Evolutionary conservation across 1,140 invertebrate genomes (phyloP).

Genomic region (Trypoxylus dichotomus): DNA sequence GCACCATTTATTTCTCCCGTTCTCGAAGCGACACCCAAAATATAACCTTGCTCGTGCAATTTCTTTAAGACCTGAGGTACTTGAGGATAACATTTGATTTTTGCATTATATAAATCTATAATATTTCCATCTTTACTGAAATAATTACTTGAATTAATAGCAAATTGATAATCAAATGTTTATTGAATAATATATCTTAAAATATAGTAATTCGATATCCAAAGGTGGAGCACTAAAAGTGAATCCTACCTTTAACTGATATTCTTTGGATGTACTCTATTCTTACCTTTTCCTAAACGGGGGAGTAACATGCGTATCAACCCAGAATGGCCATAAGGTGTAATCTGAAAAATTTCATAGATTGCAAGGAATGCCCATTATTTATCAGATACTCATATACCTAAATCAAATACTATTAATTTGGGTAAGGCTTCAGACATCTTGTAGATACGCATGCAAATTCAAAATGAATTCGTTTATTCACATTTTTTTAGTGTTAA

Average conservation of each 20-base stretch:
- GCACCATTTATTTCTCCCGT: constrained; percentile 69
- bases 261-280: background rate
- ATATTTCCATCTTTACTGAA: constrained; percentile 57
- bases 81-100: constrained; percentile 62
- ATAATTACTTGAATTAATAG: too few species aligned
- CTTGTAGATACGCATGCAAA: background rate
- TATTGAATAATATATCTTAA: background rate
- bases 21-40: constrained; percentile 67
- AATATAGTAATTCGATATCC: background rate
- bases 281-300: constrained; percentile 62
- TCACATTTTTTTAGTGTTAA: too few species aligned
- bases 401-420: constrained; percentile 36
- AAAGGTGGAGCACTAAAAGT: background rate
- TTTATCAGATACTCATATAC: background rate
- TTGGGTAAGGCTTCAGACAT: constrained; percentile 25
- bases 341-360: constrained; percentile 63
- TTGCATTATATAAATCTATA: constrained; percentile 57
- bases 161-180: constrained; percentile 37
- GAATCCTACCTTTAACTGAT: background rate
- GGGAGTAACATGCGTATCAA: constrained; percentile 70
- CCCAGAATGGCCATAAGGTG: constrained; percentile 78
- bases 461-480: background rate
- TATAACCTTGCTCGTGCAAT: constrained; percentile 60
- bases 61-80: constrained; percentile 64
- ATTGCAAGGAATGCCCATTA: background rate